phyloP scores from a whole-genome alignment of 2,888 invertebrate genomes.

The Heliothis peltigera region DNA sequence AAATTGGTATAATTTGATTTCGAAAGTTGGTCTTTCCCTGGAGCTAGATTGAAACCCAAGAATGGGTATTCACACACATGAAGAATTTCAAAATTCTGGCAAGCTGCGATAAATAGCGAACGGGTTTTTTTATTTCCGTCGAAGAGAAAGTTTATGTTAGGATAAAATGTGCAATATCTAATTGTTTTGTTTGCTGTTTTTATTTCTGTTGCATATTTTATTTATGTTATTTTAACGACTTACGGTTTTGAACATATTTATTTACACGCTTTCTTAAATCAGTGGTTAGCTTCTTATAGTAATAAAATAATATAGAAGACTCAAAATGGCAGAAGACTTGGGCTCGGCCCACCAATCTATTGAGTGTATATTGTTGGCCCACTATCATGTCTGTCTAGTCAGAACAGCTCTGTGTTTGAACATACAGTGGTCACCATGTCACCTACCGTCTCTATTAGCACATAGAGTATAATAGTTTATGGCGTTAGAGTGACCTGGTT shows the following conservation, averaged over 20 bases:
- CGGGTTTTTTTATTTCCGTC: not conserved
- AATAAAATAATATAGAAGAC: too few species aligned
- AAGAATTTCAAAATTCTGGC: not conserved
- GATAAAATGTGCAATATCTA: not conserved
- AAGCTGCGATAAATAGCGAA: not conserved
- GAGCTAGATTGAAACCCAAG: not conserved
- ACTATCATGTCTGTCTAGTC: too few species aligned
- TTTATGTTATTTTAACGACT: conserved; percentile 2
- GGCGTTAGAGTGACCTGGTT: conserved; percentile 3
- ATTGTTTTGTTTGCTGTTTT: conserved; percentile 18
- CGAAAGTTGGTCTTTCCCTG: too few species aligned
- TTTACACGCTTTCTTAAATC: not conserved
- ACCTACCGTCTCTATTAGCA: not conserved
- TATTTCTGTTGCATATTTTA: conserved; percentile 7
- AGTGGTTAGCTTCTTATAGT: not conserved
- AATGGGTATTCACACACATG: too few species aligned
- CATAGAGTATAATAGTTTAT: not conserved
- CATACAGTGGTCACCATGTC: not conserved
- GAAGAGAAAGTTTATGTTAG: not conserved
- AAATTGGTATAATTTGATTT: too few species aligned
- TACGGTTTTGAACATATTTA: conserved; percentile 7
- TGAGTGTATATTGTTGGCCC: too few species aligned
- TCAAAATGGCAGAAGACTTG: too few species aligned
- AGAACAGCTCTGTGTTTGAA: too few species aligned
- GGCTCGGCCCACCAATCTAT: too few species aligned